Conservation (phyloP, 2,113 vertebrate genomes). For the Empidonax alnorum region DNA sequence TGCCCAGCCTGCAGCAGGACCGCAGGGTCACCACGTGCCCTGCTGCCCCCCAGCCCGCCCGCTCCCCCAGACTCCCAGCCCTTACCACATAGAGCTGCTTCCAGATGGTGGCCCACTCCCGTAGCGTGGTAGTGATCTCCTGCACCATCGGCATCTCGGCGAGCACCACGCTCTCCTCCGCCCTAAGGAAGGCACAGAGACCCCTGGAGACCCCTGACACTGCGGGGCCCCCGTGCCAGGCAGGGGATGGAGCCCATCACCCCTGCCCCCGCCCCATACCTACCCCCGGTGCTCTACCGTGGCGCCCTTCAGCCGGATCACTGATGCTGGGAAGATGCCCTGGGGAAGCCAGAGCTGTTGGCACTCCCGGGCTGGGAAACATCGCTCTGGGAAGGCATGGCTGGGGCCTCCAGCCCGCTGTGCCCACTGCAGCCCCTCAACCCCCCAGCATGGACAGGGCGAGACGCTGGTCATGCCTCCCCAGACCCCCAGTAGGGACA, state of each 20-base stretch:
- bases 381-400: rapidly evolving
- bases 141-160: conserved; percentile 63
- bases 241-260: background rate
- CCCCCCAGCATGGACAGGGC: no score
- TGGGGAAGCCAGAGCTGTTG: background rate
- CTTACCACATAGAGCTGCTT: conserved; percentile 67
- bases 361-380: background rate
- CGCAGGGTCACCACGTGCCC: rapidly evolving
- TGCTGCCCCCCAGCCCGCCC: rapidly evolving
- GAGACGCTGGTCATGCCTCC: rapidly evolving
- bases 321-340: conserved; percentile 64
- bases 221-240: rapidly evolving
- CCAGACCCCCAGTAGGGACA: background rate
- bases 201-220: background rate
- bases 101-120: conserved; percentile 70
- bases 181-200: background rate
- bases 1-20: background rate
- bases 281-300: conserved; percentile 42
- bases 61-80: rapidly evolving
- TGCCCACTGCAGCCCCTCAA: rapidly evolving
- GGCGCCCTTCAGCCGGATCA: conserved; percentile 46
- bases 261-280: background rate
- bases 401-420: rapidly evolving
- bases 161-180: background rate
- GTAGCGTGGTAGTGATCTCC: conserved; percentile 69